Base-by-base conservation (phyloP, 2,797 vertebrate species). In the Cuniculus paca region DNA sequence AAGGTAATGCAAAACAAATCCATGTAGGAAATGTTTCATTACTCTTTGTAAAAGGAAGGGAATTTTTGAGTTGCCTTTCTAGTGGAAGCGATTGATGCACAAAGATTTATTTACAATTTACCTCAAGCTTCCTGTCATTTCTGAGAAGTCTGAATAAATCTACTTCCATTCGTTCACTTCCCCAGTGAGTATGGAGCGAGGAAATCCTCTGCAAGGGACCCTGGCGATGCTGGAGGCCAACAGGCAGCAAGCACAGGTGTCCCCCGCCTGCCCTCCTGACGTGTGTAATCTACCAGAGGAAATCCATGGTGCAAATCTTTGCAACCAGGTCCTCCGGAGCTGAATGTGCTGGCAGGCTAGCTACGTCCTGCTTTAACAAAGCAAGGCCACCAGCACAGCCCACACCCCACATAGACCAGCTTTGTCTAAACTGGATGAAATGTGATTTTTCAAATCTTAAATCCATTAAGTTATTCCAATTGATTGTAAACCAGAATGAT, bases 11-110 rank as follows among this genome's bases (percentile, higher is more conserved):
- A 31, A 88, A 88, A 42, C 10, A 79, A 72, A 12, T 28, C 31
- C 36, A 2, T 68, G 17, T 52, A 86, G 28, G 86, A 45, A 36
- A 13, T 17, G 45, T 52, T 34, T 75, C 45, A 81, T 68, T 78
- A 78, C 54, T 93, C 20, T 91, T 85, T 60, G 31, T 50, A 56
- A 63, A 54, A 20, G 72, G 24, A 22, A 85, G 20, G 22, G 52
- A 2, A 19, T 88, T n/a, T 56, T 34, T 78, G 52, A 74, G 13
- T 75, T 96, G 42, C 28, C 90, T 92, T 94, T 79, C 48, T 84
- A 85, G 60, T 82, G 79, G 45, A 85, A 88, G n/a, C 56, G 56
- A 90, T 80, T 2, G 52, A 89, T 82, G 88, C 24, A 2, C 13
- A 70, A 82, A 65, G 34, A 85, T 34, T 89, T 82, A 63, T 54